Percentiles rank a stretch among this genome's conserved stretches.
phyloP scores from a whole-genome alignment of 2,113 vertebrate species.

The Octodon degus region DNA sequence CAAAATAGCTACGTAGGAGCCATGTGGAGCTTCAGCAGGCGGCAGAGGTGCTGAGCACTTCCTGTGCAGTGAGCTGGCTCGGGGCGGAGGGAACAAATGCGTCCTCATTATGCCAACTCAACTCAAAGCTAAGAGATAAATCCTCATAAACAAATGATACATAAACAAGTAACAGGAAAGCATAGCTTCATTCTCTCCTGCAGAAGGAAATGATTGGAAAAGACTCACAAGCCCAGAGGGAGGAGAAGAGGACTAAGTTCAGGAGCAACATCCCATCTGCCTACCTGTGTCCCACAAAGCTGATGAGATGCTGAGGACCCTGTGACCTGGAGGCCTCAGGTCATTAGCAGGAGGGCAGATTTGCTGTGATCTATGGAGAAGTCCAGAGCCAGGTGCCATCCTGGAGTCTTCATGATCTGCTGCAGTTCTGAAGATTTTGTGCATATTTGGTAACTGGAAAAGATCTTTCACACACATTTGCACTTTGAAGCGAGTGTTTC shows the following conservation, averaged over 20 bases:
- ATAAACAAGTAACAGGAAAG: too few relatives aligned
- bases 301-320: not conserved
- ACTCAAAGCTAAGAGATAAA: too few relatives aligned
- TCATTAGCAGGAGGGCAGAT: fast-evolving
- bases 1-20: not conserved
- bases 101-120: not conserved
- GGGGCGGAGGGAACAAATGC: fast-evolving
- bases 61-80: not conserved
- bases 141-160: too few relatives aligned
- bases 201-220: not conserved
- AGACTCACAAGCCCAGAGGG: not conserved
- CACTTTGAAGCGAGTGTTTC: not conserved
- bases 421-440: not conserved
- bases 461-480: not conserved
- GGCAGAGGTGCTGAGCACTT: not conserved
- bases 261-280: too few relatives aligned
- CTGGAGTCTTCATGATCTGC: not conserved
- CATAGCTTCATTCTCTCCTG: not conserved
- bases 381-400: not conserved
- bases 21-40: not conserved
- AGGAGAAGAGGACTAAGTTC: too few relatives aligned
- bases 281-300: not conserved
- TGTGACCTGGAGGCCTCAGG: not conserved
- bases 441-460: not conserved
- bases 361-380: not conserved